Conservation (phyloP, 2,888 invertebrate genomes). For the Ferrisia virgata region DNA sequence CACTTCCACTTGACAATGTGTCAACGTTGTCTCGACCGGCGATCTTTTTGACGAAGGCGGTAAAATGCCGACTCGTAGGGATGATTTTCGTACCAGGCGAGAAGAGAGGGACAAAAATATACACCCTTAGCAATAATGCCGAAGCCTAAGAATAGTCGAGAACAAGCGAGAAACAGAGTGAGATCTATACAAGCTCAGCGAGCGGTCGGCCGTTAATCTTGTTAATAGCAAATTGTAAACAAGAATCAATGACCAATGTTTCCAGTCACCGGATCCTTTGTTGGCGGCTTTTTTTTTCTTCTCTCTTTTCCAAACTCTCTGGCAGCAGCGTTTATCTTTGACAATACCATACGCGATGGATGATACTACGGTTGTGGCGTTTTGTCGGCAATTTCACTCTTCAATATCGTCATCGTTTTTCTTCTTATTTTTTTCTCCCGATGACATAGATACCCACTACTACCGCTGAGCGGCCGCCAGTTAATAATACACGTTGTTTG, state of each 20-base stretch:
- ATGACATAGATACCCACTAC: background rate
- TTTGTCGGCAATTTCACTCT: background rate
- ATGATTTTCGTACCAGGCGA: background rate
- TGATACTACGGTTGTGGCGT: background rate
- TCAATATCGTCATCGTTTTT: background rate
- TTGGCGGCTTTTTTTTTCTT: background rate
- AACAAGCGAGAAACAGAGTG: too few relatives aligned
- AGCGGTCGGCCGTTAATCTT: slow-evolving; percentile 35
- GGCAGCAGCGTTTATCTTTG: background rate
- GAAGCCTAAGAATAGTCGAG: too few relatives aligned
- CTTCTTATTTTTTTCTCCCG: too few relatives aligned
- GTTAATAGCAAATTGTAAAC: slow-evolving; percentile 38
- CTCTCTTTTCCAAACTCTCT: background rate
- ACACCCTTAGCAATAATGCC: background rate
- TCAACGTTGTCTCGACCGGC: background rate
- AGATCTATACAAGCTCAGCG: background rate
- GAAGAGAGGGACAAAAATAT: background rate
- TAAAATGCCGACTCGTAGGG: background rate
- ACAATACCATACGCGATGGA: too few relatives aligned
- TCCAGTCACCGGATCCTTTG: slow-evolving; percentile 29
- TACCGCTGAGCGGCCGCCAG: background rate
- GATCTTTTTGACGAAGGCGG: background rate
- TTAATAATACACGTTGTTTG: slow-evolving; percentile 25
- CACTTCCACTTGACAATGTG: background rate
- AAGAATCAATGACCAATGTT: slow-evolving; percentile 24